Conservation (phyloP, 2,888 invertebrate genomes). For the Synanthedon formicaeformis region DNA sequence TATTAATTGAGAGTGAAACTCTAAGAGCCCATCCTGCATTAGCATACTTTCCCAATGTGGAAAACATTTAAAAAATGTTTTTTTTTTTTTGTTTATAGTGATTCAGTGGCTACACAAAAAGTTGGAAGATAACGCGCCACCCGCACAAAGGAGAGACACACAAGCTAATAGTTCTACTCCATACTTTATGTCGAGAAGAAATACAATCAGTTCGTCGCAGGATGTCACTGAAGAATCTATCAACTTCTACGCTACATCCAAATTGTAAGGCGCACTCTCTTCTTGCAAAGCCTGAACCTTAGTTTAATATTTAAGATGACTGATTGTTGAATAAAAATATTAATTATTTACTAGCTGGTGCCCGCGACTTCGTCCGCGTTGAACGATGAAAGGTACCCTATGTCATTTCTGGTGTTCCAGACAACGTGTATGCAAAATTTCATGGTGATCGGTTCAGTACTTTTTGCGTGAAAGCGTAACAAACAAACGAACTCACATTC, state of each 20-base stretch:
- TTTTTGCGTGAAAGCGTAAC: too few species aligned
- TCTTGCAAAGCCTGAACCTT: not conserved
- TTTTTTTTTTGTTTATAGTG: conserved; percentile 25
- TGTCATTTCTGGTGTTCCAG: too few species aligned
- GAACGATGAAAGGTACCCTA: too few species aligned
- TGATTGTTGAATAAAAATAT: not conserved
- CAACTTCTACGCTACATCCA: conserved; percentile 56
- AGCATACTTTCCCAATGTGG: too few species aligned
- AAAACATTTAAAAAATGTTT: too few species aligned
- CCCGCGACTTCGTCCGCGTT: too few species aligned
- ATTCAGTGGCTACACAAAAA: conserved; percentile 68
- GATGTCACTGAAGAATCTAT: conserved; percentile 50
- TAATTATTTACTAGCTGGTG: too few species aligned
- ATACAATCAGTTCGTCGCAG: conserved; percentile 27
- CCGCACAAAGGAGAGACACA: conserved; percentile 21
- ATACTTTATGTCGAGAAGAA: conserved; percentile 35
- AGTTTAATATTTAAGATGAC: not conserved
- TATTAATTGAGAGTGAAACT: too few species aligned
- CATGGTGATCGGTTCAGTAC: too few species aligned
- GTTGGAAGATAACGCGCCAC: conserved; percentile 34
- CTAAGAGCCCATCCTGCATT: too few species aligned
- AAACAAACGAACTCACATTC: too few species aligned
- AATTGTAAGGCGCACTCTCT: conserved; percentile 31
- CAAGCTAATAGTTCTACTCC: conserved; percentile 47
- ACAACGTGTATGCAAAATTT: too few species aligned